phyloP scores from a whole-genome alignment of 2,113 vertebrate genomes.

The Siniperca chuatsi region DNA sequence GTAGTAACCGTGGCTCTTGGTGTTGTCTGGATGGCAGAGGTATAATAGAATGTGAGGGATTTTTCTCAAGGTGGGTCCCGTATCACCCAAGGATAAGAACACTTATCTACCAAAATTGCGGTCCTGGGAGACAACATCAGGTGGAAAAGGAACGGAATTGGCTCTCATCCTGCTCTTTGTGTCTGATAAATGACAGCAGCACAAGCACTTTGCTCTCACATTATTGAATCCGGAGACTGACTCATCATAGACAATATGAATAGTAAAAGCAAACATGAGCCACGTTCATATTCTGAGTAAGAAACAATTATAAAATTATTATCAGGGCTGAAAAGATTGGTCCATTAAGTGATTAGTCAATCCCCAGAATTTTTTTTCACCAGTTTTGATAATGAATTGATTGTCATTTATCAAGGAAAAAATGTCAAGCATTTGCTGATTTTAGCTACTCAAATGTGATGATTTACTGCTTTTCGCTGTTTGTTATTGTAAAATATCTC shows the following conservation, averaged over 20 bases:
- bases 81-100: conserved; percentile 63
- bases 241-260: neutral
- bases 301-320: neutral
- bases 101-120: conserved; percentile 65
- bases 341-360: neutral
- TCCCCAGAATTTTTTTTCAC: neutral
- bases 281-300: neutral
- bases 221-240: conserved; percentile 49
- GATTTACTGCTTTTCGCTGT: neutral
- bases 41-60: conserved; percentile 62
- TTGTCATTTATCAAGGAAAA: neutral
- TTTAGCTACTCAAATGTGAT: neutral
- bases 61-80: conserved; percentile 58
- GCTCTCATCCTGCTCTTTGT: conserved; percentile 66
- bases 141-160: conserved; percentile 43
- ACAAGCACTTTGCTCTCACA: conserved; percentile 46
- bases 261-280: conserved; percentile 22
- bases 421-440: neutral
- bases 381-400: neutral
- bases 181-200: conserved; percentile 69
- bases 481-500: neutral
- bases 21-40: conserved; percentile 42
- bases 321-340: neutral
- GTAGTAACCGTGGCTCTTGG: conserved; percentile 38
- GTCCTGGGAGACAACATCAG: conserved; percentile 66